phyloP scores from a whole-genome alignment of 2,113 vertebrate species.

The Regulus satrapa region DNA sequence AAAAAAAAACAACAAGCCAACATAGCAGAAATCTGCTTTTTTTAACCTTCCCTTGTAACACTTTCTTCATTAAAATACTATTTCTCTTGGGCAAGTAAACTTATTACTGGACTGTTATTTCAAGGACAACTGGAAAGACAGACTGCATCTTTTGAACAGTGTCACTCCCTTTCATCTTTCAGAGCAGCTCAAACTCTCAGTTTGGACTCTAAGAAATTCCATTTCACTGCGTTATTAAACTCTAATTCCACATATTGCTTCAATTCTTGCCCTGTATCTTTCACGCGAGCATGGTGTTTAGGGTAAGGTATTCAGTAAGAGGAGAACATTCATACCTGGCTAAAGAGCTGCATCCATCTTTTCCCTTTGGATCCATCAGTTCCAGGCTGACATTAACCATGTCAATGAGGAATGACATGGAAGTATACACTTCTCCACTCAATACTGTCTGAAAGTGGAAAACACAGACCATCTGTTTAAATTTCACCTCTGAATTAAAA shows the following conservation, averaged over 20 bases:
- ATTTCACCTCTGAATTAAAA: background rate
- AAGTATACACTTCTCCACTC: conserved; percentile 92
- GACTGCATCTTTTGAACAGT: background rate
- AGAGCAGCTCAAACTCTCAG: background rate
- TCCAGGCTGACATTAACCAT: conserved; percentile 98
- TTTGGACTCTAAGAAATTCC: background rate
- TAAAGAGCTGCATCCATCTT: conserved; percentile 76
- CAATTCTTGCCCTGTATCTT: background rate
- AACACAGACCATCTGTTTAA: background rate
- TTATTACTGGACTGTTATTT: background rate
- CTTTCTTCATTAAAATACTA: background rate
- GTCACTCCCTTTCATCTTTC: background rate
- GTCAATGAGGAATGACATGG: conserved; percentile 87
- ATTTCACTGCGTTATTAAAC: background rate
- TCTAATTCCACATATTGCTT: background rate
- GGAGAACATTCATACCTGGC: conserved; percentile 63
- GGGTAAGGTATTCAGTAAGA: background rate
- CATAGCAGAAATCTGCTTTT: background rate
- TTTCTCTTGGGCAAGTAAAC: background rate
- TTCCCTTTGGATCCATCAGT: conserved; percentile 79
- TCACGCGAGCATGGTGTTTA: background rate
- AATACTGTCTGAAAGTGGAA: conserved; percentile 84
- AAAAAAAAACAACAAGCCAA: accelerated
- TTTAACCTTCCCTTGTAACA: background rate
- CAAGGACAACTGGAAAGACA: background rate